Evolutionary conservation across 2,888 invertebrate genomes (phyloP), one percentile per base, ranked within the genome.

Genomic region (Scotopteryx bipunctaria): DNA sequence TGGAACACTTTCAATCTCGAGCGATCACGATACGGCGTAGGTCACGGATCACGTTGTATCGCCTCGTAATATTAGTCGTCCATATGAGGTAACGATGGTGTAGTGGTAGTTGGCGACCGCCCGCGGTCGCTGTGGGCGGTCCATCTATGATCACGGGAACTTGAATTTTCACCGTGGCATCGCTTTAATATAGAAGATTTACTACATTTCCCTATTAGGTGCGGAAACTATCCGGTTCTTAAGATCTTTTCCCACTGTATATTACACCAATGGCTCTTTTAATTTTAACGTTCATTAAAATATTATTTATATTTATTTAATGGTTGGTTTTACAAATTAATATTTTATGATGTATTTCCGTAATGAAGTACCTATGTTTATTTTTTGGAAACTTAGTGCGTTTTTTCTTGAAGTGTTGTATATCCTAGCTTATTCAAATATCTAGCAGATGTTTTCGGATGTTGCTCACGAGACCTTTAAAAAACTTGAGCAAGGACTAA

Each of bases 1-100:
- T 48, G 43, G 58, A 63, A 57, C 69, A 65, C 69, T 71, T 69
- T 71, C 69, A 59, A 55, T 67, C 60, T 66, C 66, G 55, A 66
- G 59, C 52, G 64, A 53, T 67, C 69, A 69, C 69, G 67, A 69
- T 66, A 67, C 58, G 56, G 60, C 57, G 56, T 61, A 55, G 65
- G 60, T 57, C 63, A 51, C 54, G 54, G 58, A 57, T 64, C 59
- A 58, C 56, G 60, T 56, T 55, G 59, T 57, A 54, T 49, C 47
- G 44, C 50, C 58, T 56, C 53, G 58, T 61, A 59, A 64, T 63
- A 60, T 61, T 56, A 55, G 45, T 42, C 48, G 54, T 59, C 69
- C 67, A 59, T 69, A 69, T 69, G 69, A 60, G 67, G 71, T 61
- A 64, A 66, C 63, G 42, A 59, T 49, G 37, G 47, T 43, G 47